A percentile compares a stretch with the other conserved stretches of the same genome.
Conservation (phyloP, 2,797 vertebrate genomes). For the Poecile montanus region DNA sequence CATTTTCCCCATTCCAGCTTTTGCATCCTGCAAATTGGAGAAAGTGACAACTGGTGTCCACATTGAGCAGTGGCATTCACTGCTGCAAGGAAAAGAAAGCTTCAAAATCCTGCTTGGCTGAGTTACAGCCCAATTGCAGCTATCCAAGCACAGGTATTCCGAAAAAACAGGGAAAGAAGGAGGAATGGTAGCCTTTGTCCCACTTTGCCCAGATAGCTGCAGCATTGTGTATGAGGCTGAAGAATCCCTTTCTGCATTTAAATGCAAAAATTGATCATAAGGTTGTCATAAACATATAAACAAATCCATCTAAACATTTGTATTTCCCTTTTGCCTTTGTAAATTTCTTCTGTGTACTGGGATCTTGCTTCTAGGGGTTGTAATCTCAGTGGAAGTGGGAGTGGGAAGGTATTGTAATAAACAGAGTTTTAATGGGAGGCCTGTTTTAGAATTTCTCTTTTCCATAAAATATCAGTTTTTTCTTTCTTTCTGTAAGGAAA, state of each 20-base stretch:
- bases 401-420: neutral
- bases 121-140: neutral
- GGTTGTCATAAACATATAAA: neutral
- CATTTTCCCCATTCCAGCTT: neutral
- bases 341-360: neutral
- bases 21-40: neutral
- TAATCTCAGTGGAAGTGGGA: neutral
- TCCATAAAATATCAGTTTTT: neutral
- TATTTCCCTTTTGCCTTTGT: neutral
- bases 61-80: neutral
- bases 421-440: neutral
- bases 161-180: neutral
- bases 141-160: neutral
- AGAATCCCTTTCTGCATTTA: neutral
- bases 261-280: neutral
- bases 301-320: neutral
- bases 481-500: neutral
- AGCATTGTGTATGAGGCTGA: neutral
- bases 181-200: neutral
- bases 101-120: neutral
- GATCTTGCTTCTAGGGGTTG: neutral
- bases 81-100: neutral
- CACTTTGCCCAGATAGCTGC: fast-evolving
- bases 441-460: neutral
- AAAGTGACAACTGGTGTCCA: neutral